Evolutionary conservation across 2,113 vertebrate genomes (phyloP), one percentile per base, ranked within the genome.

Genomic region (Craseonycteris thonglongyai): DNA sequence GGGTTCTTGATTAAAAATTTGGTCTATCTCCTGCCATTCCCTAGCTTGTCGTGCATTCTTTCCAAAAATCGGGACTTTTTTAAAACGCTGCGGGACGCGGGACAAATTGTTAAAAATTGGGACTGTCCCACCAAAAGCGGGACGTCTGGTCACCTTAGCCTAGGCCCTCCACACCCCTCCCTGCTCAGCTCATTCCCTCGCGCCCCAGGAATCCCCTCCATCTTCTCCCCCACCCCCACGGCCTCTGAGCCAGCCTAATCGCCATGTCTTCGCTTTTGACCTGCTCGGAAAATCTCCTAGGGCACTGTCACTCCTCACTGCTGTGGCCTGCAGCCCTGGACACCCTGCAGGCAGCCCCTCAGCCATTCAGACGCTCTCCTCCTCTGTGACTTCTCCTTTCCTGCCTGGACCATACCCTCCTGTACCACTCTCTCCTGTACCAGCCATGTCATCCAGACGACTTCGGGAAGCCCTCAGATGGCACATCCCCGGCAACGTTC

Each of bases 401-500:
- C 54, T 49, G 12, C 38, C 35, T 61, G 30, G 66, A 63, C 30
- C 2, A 9, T 4, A 24, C 4, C 22, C 18, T 24, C 2, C 4
- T 1, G 47, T 45, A 28, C 11, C 26, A 21, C 75, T 66, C 72
- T 38, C 72, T 76, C 42, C 63, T n/a, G 26, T 12, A 40, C n/a
- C 9, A 22, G 4, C 11, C 3, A 1, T 0, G 9, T 28, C 56
- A 71, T 56, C 19, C 2, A 22, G 35, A 40, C 0, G 14, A 72
- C 10, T 71, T 30, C 6, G 4, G 80, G 42, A 74, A 47, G 47
- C 28, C 47, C 26, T 76, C 15, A 19, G n/a, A 47, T 16, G 49
- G 2, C 58, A 42, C 19, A 14, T 28, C 19, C 54, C 38, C 12
- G 6, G n/a, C 42, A 71, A 16, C 72, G 58, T 19, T 12, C 69